phyloP scores from a whole-genome alignment of 1,140 invertebrate genomes.

The Mercenaria mercenaria region DNA sequence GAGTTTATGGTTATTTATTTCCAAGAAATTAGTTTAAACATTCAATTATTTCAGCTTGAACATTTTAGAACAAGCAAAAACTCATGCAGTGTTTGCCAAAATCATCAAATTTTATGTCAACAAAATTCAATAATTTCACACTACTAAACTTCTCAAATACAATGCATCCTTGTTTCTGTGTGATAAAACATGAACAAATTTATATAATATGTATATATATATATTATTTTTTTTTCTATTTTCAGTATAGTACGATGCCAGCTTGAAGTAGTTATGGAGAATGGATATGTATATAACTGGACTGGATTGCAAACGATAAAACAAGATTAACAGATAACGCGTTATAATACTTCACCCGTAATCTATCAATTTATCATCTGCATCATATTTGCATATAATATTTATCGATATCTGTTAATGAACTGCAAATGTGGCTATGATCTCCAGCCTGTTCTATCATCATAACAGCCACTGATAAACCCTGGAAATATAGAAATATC shows the following conservation, averaged over 20 bases:
- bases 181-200: too few species aligned
- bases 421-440: slow-evolving; percentile 14
- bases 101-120: too few species aligned
- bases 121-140: too few species aligned
- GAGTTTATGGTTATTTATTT: too few species aligned
- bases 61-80: too few species aligned
- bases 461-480: neutral
- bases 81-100: too few species aligned
- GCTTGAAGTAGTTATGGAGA: neutral
- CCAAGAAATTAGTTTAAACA: too few species aligned
- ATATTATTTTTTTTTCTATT: neutral
- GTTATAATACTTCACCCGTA: neutral
- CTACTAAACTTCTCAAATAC: too few species aligned
- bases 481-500: neutral
- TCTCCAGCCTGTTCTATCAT: neutral
- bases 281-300: neutral
- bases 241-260: neutral
- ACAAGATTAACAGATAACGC: neutral
- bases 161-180: too few species aligned
- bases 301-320: neutral
- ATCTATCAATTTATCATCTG: neutral
- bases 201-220: too few species aligned
- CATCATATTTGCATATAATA: slow-evolving; percentile 29
- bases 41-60: too few species aligned
- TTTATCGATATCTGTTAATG: slow-evolving; percentile 14